Conservation (phyloP, 2,797 vertebrate species). For the Alauda arvensis region DNA sequence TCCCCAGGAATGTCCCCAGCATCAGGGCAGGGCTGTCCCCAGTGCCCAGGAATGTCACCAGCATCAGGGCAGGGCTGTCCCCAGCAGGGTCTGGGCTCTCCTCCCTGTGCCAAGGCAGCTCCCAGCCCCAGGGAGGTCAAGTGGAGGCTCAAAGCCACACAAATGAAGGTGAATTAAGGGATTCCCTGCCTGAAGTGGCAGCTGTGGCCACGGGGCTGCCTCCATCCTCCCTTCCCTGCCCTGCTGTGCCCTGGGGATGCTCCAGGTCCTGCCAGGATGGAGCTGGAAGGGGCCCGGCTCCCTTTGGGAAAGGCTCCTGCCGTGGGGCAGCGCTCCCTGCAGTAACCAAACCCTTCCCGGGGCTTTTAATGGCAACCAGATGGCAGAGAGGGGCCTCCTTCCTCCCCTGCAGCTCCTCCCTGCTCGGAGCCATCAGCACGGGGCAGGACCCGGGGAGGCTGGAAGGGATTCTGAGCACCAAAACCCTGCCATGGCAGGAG, state of each 20-base stretch:
- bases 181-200: neutral
- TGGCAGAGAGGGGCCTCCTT: slow-evolving; percentile 26
- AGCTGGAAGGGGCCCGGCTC: neutral
- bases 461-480: neutral
- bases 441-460: accelerated
- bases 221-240: neutral
- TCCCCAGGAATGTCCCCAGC: no score
- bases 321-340: neutral
- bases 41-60: no score
- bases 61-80: no score
- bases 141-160: neutral
- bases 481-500: neutral
- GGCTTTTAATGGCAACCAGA: slow-evolving; percentile 35
- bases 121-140: neutral
- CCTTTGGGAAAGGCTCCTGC: neutral
- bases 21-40: no score
- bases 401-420: neutral
- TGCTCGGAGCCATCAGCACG: accelerated
- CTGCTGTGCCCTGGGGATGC: neutral
- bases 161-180: neutral
- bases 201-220: neutral
- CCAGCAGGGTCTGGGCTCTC: neutral
- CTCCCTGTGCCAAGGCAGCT: neutral
- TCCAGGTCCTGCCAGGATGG: accelerated
- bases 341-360: neutral